A percentile compares a stretch with the other conserved stretches of the same genome.
Conservation (phyloP, 2,797 vertebrate species). For the Notolepis coatsorum region DNA sequence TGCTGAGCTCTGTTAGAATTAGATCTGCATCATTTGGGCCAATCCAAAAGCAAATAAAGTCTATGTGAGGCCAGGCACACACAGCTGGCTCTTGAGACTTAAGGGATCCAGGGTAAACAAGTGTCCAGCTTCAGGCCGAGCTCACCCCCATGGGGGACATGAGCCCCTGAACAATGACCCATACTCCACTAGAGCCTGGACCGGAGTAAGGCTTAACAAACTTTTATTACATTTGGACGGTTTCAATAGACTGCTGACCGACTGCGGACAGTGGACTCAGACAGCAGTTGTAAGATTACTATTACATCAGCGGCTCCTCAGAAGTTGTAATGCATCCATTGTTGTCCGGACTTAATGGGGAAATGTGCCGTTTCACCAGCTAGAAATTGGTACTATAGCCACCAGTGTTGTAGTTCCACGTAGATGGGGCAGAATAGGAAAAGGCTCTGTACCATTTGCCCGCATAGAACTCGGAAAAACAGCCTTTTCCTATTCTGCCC, state of each 20-base stretch:
- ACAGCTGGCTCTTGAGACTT: conserved; percentile 83
- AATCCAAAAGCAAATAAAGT: conserved; percentile 84
- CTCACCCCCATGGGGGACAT: conserved; percentile 63
- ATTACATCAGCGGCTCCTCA: conserved; percentile 60
- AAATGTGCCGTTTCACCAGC: conserved; percentile 52
- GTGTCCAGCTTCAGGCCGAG: conserved; percentile 67
- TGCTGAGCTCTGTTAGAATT: conserved; percentile 69
- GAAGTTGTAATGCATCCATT: conserved; percentile 58
- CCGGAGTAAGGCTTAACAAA: conserved; percentile 72
- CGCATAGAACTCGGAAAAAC: no score
- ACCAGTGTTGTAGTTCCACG: no score
- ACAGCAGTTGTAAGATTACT: conserved; percentile 66
- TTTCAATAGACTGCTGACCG: conserved; percentile 65
- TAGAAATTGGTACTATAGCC: no score
- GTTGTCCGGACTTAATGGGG: conserved; percentile 49
- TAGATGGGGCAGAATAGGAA: no score
- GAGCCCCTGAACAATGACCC: conserved; percentile 76
- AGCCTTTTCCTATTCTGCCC: no score
- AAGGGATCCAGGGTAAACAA: conserved; percentile 84
- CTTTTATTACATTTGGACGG: conserved; percentile 77
- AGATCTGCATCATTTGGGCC: conserved; percentile 82
- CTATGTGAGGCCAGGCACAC: conserved; percentile 76
- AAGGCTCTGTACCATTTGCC: no score
- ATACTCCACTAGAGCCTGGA: conserved; percentile 65
- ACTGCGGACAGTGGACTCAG: conserved; percentile 70